Evolutionary conservation across 2,113 vertebrate species (phyloP), one percentile per base, ranked within the genome.

Genomic region (Reinhardtius hippoglossoides): DNA sequence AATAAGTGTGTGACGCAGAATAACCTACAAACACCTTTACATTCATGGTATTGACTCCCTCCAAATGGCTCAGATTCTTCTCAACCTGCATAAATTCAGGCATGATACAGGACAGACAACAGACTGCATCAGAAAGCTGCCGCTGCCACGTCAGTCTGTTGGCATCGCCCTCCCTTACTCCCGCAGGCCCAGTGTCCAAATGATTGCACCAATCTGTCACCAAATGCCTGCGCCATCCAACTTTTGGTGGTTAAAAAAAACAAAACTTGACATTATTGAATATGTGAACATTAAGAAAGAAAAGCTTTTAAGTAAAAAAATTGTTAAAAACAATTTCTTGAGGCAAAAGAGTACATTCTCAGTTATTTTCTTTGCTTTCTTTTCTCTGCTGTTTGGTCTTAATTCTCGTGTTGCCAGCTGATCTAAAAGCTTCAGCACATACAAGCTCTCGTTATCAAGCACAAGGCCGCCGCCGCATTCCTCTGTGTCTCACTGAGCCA

Each of bases 391-490:
- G 5, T 50, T 18, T 50, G 16, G 1, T 50, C 46, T 50, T 18
- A 50, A 42, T 42, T 42, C 12, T 42, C 40, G 4, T 5, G 16
- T 50, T 50, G 12, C 44, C 15, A 46, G 12, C 46, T 18, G 46
- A 46, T 46, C 44, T 46, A 26, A 27, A 58, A 27, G 26, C 24
- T 9, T 58, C 9, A 44, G 35, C 18, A 14, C 16, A 16, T 20
- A 12, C 24, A 64, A 80, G 52, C 9, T 44, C 15, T 58, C 14
- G 1, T 55, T 26, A 27, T 74, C 27, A 74, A 64, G 35, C 61
- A 64, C 77, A 80, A 82, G 82, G 73, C 84, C 71, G 54, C 59
- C 16, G 1, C 63, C 60, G 35, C 16, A 63, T 87, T 83, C 66
- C 73, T 65, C 76, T 71, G 35, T 1, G 13, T 40, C 42, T 70